Percentiles rank a stretch among this genome's conserved stretches.
phyloP scores from a whole-genome alignment of 2,113 vertebrate species.

The Callocephalon fimbriatum region DNA sequence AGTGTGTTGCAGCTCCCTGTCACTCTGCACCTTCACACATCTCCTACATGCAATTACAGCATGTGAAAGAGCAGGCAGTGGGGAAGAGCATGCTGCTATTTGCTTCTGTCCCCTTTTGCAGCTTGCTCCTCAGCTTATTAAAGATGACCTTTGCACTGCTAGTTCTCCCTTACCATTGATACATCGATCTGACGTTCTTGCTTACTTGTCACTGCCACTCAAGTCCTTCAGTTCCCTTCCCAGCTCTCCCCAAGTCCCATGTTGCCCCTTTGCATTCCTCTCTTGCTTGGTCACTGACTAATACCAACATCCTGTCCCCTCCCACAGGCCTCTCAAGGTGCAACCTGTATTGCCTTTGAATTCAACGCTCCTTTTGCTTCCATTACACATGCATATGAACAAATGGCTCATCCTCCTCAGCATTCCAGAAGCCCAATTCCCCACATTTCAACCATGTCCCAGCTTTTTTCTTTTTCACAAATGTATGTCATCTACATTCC shows the following conservation, averaged over 20 bases:
- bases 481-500: not conserved
- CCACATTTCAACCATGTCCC: fast-evolving
- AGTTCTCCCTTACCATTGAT: not conserved
- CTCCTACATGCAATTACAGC: not conserved
- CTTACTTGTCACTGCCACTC: not conserved
- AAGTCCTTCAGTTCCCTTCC: not conserved
- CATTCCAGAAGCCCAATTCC: not conserved
- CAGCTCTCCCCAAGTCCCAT: not conserved
- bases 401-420: not conserved
- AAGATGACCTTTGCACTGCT: not conserved
- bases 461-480: not conserved
- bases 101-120: not conserved
- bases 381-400: not conserved
- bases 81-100: not conserved
- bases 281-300: not conserved
- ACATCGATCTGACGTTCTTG: not conserved
- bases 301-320: not conserved
- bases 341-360: not conserved
- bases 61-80: not conserved
- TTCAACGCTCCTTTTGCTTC: not conserved
- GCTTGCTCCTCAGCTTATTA: not conserved
- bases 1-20: not conserved
- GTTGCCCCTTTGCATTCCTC: not conserved
- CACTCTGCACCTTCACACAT: not conserved
- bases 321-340: not conserved